phyloP scores from a whole-genome alignment of 2,888 invertebrate genomes.

The Electrophaes corylata region DNA sequence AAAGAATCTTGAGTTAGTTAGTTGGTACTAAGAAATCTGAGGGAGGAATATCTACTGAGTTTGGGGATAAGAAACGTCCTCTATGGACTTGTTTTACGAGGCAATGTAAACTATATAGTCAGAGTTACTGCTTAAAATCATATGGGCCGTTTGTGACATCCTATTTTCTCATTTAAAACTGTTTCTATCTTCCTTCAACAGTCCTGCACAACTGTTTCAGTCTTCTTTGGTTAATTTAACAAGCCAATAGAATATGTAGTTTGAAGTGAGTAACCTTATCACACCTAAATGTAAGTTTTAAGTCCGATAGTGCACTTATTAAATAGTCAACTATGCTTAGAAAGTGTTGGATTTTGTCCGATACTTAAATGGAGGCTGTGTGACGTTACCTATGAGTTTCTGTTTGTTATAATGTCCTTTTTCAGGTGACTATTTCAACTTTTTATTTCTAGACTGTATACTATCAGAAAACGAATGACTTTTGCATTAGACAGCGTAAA shows the following conservation, averaged over 20 bases:
- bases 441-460: too few species aligned
- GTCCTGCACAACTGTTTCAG: too few species aligned
- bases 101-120: too few species aligned
- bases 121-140: neutral
- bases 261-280: constrained; percentile 34
- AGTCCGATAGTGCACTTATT: constrained; percentile 74
- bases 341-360: constrained; percentile 39
- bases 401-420: neutral
- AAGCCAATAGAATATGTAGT: constrained; percentile 16
- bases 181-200: too few species aligned
- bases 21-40: too few species aligned
- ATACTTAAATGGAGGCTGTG: constrained; percentile 35
- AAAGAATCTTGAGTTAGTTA: too few species aligned
- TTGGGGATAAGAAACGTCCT: too few species aligned
- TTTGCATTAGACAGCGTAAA: too few species aligned
- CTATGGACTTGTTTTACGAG: too few species aligned
- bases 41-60: too few species aligned
- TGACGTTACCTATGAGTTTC: constrained; percentile 5
- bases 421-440: neutral
- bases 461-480: too few species aligned
- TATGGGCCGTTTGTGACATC: neutral
- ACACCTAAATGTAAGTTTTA: constrained; percentile 48
- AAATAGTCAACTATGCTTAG: constrained; percentile 53
- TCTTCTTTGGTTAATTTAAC: constrained; percentile 17
- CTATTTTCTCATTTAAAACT: too few species aligned